Conservation (phyloP, 2,797 vertebrate species). For the Geotria australis region DNA sequence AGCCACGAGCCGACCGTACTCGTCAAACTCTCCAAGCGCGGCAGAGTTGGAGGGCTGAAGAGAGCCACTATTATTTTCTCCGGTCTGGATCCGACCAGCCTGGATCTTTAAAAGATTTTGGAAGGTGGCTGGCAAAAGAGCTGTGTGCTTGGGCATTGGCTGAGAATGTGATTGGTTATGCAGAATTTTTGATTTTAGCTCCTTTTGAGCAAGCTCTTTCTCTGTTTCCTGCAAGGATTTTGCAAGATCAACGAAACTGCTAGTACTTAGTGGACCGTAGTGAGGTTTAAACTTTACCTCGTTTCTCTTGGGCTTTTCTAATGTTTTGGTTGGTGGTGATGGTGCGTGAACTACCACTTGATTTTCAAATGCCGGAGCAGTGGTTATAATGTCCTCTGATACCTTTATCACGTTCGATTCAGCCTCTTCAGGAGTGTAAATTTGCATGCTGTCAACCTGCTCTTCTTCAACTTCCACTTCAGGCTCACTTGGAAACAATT, state of each 20-base stretch:
- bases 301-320: not conserved
- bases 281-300: fast-evolving
- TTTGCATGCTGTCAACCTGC: too few relatives aligned
- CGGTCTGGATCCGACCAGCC: fast-evolving
- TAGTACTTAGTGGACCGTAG: fast-evolving
- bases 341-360: fast-evolving
- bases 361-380: fast-evolving
- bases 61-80: too few relatives aligned
- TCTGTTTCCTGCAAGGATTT: not conserved
- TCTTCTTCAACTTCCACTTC: too few relatives aligned
- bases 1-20: fast-evolving
- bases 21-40: not conserved
- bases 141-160: fast-evolving
- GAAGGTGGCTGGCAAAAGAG: fast-evolving
- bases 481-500: too few relatives aligned
- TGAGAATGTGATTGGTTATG: too few relatives aligned
- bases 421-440: too few relatives aligned
- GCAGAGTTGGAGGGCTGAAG: too few relatives aligned
- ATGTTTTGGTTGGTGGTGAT: fast-evolving
- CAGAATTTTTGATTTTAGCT: not conserved
- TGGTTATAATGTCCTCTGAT: too few relatives aligned
- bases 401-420: too few relatives aligned
- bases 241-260: not conserved
- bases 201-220: not conserved
- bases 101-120: not conserved